phyloP scores from a whole-genome alignment of 1,140 invertebrate species.

The Drosophila pseudoobscura region DNA sequence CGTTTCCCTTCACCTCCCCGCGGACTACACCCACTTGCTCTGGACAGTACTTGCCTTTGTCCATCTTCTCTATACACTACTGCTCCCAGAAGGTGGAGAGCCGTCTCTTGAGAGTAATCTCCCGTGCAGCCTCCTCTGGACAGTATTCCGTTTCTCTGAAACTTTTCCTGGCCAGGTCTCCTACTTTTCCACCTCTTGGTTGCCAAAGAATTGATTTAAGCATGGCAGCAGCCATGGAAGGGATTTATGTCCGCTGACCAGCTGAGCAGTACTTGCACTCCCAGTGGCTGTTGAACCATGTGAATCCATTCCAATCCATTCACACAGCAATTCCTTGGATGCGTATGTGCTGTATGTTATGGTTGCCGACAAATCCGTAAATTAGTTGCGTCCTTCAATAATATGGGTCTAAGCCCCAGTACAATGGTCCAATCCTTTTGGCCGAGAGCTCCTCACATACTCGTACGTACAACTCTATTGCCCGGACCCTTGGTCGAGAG shows the following conservation, averaged over 20 bases:
- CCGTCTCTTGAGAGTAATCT: too few species aligned
- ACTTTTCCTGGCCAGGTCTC: too few species aligned
- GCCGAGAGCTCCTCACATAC: slow-evolving; percentile 1
- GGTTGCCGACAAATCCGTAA: slow-evolving; percentile 45
- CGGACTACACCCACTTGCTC: neutral
- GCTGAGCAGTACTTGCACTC: too few species aligned
- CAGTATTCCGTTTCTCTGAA: too few species aligned
- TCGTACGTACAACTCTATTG: slow-evolving; percentile 28
- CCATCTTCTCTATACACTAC: neutral
- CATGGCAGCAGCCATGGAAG: too few species aligned
- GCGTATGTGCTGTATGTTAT: neutral
- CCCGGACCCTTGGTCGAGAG: slow-evolving; percentile 6
- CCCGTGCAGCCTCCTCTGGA: too few species aligned
- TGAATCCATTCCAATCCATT: slow-evolving; percentile 4
- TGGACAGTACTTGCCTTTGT: slow-evolving; percentile 5
- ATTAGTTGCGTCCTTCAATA: slow-evolving; percentile 54
- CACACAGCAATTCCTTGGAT: slow-evolving; percentile 3
- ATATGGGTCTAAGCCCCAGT: slow-evolving; percentile 54
- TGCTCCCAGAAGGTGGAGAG: neutral
- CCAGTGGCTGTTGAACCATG: neutral
- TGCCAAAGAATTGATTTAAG: too few species aligned
- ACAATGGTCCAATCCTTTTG: slow-evolving; percentile 8
- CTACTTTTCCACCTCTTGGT: neutral
- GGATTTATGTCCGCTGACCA: too few species aligned
- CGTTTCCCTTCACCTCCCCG: slow-evolving; percentile 30